Base-by-base conservation (phyloP, 2,888 invertebrate genomes). In the Heliconius sara region DNA sequence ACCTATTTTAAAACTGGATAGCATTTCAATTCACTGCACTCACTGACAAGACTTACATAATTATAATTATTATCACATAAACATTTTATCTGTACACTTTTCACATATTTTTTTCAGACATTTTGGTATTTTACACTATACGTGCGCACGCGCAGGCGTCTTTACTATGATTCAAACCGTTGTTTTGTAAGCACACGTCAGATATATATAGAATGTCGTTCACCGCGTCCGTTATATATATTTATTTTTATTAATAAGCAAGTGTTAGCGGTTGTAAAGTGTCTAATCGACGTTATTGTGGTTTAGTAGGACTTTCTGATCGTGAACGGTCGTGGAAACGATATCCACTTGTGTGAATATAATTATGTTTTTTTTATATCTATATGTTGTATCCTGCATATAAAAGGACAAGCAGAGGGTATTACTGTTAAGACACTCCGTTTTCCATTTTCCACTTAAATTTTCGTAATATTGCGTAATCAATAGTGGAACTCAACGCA, bases 1-100 rank as follows among this genome's bases (percentile, higher is more conserved):
- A 63, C 95, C 93, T 83, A 96, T 88, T 88, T 96, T 96, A 88
- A 96, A 96, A 84, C 95, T 95, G 76, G 95, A 93, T 85, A 96
- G 96, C 96, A 96, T 96, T 80, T 82, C 84, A 86, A 86, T 85
- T 84, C 84, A 85, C 83, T 67, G 81, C 82, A 85, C 63, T 77
- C 75, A 79, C 85, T 83, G 86, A 81, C 74, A 79, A 82, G 83
- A 83, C 74, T 84, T 85, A 87, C 65, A 71, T 81, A 10, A 47
- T 70, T 16, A 43, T 34, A 22, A 43, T 43, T 1, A 22, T 22
- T 67, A 47, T 47, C 43, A 70, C 25, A 7, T 34, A 34, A 67
- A 30, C 16, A 34, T 19, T 16, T 25, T 68, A 43, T 68, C n/a
- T 70, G 34, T 67, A 13, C 4, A 63, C 9, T 9, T 34, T 68